phyloP scores from a whole-genome alignment of 1,140 invertebrate genomes.

The Solenopsis invicta region DNA sequence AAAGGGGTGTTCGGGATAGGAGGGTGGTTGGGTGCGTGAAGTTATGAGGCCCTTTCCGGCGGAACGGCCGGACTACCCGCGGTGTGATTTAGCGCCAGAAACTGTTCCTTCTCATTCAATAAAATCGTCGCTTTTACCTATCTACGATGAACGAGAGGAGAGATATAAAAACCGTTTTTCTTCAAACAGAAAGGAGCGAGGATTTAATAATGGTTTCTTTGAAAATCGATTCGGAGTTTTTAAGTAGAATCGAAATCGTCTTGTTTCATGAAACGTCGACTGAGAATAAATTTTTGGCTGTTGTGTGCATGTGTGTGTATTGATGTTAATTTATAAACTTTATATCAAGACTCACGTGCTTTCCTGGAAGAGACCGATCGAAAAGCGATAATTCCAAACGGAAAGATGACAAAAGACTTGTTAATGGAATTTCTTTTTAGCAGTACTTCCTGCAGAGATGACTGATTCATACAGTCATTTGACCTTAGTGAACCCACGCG shows the following conservation, averaged over 20 bases:
- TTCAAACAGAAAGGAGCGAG: slow-evolving; percentile 24
- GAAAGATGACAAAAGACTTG: neutral
- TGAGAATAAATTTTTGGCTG: neutral
- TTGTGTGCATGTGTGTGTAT: neutral
- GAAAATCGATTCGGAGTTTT: slow-evolving; percentile 14
- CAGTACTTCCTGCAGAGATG: neutral
- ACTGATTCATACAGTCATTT: neutral
- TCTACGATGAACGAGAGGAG: slow-evolving; percentile 37
- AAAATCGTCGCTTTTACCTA: slow-evolving; percentile 75
- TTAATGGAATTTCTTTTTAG: neutral
- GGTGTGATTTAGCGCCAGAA: slow-evolving; percentile 79
- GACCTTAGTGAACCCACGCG: neutral
- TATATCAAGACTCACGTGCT: neutral
- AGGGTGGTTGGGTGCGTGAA: slow-evolving; percentile 76
- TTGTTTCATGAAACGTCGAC: neutral
- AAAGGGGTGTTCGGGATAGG: slow-evolving; percentile 65
- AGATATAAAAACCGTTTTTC: neutral
- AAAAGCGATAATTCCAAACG: neutral
- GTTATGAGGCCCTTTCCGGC: slow-evolving; percentile 81
- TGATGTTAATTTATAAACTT: neutral
- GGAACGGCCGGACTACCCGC: slow-evolving; percentile 78
- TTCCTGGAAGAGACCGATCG: neutral
- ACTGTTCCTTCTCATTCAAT: slow-evolving; percentile 79
- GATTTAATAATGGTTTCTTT: slow-evolving; percentile 8
- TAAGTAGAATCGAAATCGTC: neutral